These are phyloP conservation scores for Thryonomys swinderianus DNA, from an alignment of 2,113 vertebrate species.

Conservation along the genomic window DNA sequence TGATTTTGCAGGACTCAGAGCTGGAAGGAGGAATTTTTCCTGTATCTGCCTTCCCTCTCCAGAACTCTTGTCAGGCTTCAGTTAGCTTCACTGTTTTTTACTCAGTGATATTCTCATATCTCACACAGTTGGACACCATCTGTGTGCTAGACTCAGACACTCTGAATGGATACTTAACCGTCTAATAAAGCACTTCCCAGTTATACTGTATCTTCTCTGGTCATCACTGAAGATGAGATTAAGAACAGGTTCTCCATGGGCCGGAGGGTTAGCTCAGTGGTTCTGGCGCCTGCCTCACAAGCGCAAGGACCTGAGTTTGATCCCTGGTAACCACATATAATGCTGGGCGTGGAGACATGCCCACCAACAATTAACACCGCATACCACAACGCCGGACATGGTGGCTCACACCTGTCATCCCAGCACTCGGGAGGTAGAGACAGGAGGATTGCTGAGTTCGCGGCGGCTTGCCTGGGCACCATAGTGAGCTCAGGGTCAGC, in stretches of 20 bases:
- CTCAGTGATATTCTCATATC: background rate
- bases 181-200: conserved; percentile 29
- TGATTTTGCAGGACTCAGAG: conserved; percentile 37
- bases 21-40: conserved; percentile 56
- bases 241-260: background rate
- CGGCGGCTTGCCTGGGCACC: too few relatives aligned
- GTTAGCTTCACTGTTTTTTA: conserved; percentile 54
- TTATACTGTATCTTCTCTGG: conserved; percentile 25
- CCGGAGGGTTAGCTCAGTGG: too few relatives aligned
- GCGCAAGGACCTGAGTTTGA: too few relatives aligned
- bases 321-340: too few relatives aligned
- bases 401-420: too few relatives aligned
- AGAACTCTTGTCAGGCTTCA: conserved; percentile 11
- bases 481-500: too few relatives aligned
- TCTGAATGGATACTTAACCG: conserved; percentile 30
- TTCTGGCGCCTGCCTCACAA: too few relatives aligned
- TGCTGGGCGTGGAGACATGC: too few relatives aligned
- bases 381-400: too few relatives aligned
- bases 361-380: too few relatives aligned
- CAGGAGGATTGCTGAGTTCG: too few relatives aligned
- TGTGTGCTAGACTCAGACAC: conserved; percentile 44
- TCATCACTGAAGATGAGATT: conserved; percentile 42
- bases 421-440: too few relatives aligned
- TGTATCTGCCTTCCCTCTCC: conserved; percentile 33
- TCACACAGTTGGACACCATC: conserved; percentile 39